Conservation (phyloP, 2,888 invertebrate genomes). For the Sialis fuliginosa region DNA sequence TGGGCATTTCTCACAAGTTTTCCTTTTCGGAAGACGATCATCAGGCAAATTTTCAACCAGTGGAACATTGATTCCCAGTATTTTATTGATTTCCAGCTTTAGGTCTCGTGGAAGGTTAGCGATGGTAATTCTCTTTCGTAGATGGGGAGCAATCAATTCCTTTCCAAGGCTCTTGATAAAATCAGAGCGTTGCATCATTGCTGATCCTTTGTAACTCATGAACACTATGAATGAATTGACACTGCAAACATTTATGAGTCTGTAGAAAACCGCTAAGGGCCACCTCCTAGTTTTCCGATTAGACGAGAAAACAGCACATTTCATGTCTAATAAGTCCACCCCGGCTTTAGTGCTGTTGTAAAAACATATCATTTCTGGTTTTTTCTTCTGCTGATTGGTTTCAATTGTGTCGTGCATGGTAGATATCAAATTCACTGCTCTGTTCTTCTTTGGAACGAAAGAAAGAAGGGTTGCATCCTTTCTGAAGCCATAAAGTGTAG, state of each 20-base stretch:
- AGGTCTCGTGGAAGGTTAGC: no score
- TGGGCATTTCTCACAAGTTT: no score
- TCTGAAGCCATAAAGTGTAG: neutral
- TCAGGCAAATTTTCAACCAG: no score
- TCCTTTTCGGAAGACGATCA: no score
- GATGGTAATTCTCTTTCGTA: no score
- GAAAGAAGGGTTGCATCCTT: neutral
- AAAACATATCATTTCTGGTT: conserved; percentile 6
- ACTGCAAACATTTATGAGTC: neutral
- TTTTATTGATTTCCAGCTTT: no score
- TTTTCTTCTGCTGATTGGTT: neutral
- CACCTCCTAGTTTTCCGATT: conserved; percentile 3
- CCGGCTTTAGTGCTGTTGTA: conserved; percentile 2
- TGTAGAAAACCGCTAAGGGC: conserved; percentile 6
- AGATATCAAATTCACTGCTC: neutral
- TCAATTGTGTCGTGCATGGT: neutral
- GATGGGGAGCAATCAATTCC: no score
- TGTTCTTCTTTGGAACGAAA: neutral
- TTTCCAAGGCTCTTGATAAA: no score
- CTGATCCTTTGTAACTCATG: no score
- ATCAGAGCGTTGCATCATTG: no score
- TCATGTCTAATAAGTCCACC: conserved; percentile 4
- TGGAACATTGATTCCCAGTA: neutral
- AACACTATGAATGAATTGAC: no score
- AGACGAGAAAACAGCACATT: conserved; percentile 6